Evolutionary conservation across 2,113 vertebrate species (phyloP).

Genomic region (Alces alces): DNA sequence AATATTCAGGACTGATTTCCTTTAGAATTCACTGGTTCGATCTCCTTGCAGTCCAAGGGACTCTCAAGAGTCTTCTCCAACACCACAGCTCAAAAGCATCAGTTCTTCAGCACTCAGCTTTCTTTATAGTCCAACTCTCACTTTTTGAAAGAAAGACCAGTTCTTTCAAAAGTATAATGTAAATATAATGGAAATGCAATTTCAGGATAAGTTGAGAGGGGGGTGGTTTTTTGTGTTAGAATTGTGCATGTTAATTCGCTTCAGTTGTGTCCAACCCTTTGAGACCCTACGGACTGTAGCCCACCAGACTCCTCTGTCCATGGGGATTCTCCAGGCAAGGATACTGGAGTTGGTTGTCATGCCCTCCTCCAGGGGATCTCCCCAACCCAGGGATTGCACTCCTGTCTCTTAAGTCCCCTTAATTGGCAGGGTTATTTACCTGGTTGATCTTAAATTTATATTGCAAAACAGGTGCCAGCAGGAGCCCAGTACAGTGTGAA

Average conservation of each 20-base stretch:
- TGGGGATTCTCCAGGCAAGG: not conserved
- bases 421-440: not conserved
- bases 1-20: not conserved
- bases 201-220: not conserved
- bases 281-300: not conserved
- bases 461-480: not conserved
- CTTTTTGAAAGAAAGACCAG: not conserved
- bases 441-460: not conserved
- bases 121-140: not conserved
- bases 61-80: not conserved
- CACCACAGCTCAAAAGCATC: not conserved
- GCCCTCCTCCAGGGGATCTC: not conserved
- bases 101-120: not conserved
- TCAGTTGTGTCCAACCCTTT: not conserved
- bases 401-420: not conserved
- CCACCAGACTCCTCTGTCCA: not conserved
- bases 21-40: not conserved
- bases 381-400: not conserved
- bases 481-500: not conserved
- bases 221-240: not conserved
- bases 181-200: not conserved
- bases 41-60: not conserved
- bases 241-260: not conserved
- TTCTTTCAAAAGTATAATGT: not conserved
- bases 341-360: not conserved